Evolutionary conservation across 2,888 invertebrate genomes (phyloP), one percentile per base, ranked within the genome.

Genomic region (Amblyjoppa fuscipennis): DNA sequence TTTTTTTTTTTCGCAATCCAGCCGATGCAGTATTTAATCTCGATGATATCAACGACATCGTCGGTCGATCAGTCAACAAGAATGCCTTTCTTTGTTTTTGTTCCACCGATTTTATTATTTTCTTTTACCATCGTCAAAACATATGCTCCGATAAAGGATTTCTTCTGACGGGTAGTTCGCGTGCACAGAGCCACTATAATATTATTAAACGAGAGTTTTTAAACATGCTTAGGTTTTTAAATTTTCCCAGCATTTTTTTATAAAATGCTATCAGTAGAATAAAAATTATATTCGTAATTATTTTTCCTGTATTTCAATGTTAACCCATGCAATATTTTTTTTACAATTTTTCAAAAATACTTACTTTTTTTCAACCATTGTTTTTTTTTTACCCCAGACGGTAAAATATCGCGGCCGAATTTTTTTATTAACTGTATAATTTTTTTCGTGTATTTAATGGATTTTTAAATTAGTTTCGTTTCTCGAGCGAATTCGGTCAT

Each of bases 401-500:
- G 16, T 16, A 16, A 16, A 16, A 16, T 4, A 49, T 13, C 16
- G 45, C 3, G 13, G 13, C 0, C 16, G 2, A 16, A 49, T 49
- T 16, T 49, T 49, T 49, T 49, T 49, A 49, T 49, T 4, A 16
- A 16, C 20, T 16, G 7, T 4, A 49, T 6, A 13, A 49, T 41
- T 5, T 20, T 13, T 49, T 69, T 28, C 6, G 9, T n/a, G 31
- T 34, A 28, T 66, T 28, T 49, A 49, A 38, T 13, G 20, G 28
- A 28, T 28, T 59, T 59, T 28, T 4, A 59, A 28, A 51, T 49
- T 49, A 25, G 49, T 49, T 38, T 3, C 34, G 20, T 34, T 51
- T 25, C 41, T 31, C 16, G 45, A 56, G 68, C 4, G 16, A 49
- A 69, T 78, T 78, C 34, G 38, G 41, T 41, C 59, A 11, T 31